Conservation (phyloP, 2,888 invertebrate species). For the Urechis unicinctus region DNA sequence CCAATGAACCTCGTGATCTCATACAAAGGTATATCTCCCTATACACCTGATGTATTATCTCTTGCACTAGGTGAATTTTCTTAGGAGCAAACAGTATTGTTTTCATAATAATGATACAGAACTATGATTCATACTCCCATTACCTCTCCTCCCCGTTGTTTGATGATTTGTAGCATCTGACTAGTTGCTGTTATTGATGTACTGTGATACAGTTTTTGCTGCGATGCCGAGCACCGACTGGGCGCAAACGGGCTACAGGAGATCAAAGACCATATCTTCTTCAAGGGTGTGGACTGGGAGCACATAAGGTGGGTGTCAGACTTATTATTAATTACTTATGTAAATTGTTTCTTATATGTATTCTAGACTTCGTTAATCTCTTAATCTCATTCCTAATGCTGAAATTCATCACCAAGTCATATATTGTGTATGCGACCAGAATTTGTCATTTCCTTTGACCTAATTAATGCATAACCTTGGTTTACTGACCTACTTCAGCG, state of each 20-base stretch:
- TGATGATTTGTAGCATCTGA: no score
- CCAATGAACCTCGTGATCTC: slow-evolving; percentile 92
- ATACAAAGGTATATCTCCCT: slow-evolving; percentile 58
- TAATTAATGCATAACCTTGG: no score
- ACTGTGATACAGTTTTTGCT: slow-evolving; percentile 75
- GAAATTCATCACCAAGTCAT: no score
- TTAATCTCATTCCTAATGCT: no score
- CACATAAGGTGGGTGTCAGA: slow-evolving; percentile 77
- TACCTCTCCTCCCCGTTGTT: background rate
- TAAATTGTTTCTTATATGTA: background rate
- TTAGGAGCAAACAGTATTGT: background rate
- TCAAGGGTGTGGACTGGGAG: slow-evolving; percentile 92
- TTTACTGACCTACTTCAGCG: no score
- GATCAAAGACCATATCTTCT: slow-evolving; percentile 84
- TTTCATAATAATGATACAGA: no score
- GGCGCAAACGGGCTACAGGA: slow-evolving; percentile 87
- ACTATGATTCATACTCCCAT: no score
- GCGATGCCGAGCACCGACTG: slow-evolving; percentile 87
- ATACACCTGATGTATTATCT: slow-evolving; percentile 63
- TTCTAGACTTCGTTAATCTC: no score
- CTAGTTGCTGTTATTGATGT: background rate
- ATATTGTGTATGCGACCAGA: no score
- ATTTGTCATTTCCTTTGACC: no score
- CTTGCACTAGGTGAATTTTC: background rate
- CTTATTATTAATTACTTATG: no score